A percentile compares a stretch with the other conserved stretches of the same genome.
phyloP scores from a whole-genome alignment of 2,888 invertebrate genomes.

The Drosophila fungiperda region DNA sequence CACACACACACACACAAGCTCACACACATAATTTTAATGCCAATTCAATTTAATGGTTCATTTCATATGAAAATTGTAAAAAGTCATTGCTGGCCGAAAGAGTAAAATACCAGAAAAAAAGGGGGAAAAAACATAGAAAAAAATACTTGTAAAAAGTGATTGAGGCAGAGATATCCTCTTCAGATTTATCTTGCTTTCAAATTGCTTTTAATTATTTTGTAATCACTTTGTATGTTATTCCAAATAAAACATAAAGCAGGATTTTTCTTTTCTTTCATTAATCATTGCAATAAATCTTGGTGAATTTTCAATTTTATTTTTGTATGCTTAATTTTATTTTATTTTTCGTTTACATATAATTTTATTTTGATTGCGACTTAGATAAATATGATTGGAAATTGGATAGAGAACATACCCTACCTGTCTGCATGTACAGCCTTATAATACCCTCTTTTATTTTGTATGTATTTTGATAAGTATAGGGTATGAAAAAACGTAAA shows the following conservation, averaged over 20 bases:
- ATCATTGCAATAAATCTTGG: neutral
- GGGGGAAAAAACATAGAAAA: constrained; percentile 21
- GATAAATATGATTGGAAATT: neutral
- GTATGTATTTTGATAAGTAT: neutral
- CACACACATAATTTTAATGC: constrained; percentile 78
- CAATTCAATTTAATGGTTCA: constrained; percentile 81
- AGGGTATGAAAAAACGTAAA: constrained; percentile 28
- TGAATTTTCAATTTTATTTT: neutral
- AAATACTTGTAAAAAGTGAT: constrained; percentile 8
- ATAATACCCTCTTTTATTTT: neutral
- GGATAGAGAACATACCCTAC: neutral
- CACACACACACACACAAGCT: constrained; percentile 58
- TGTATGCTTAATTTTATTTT: neutral
- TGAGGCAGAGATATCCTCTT: constrained; percentile 11
- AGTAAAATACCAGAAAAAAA: constrained; percentile 45
- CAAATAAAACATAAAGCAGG: neutral
- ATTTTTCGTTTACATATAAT: neutral
- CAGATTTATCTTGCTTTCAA: neutral
- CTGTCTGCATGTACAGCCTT: neutral
- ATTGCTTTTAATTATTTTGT: neutral
- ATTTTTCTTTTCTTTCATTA: neutral
- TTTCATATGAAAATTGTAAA: constrained; percentile 81
- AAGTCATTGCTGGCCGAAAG: constrained; percentile 78
- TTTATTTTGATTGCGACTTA: neutral
- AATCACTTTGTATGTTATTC: neutral